phyloP scores from a whole-genome alignment of 2,797 vertebrate species.

The Sebastes dallii region DNA sequence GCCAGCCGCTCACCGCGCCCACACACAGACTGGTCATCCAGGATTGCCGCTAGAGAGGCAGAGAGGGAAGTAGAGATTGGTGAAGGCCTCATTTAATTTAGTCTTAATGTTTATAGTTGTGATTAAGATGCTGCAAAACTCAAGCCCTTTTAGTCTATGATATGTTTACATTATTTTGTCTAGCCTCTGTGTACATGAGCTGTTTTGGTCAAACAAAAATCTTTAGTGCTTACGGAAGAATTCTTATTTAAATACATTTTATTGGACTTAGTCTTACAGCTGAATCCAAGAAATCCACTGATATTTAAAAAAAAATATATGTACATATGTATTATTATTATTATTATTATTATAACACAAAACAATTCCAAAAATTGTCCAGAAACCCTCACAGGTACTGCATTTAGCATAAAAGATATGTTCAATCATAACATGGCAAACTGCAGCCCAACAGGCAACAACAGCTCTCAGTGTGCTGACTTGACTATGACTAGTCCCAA shows the following conservation, averaged over 20 bases:
- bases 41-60: constrained; percentile 86
- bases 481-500: too few species aligned
- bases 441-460: too few species aligned
- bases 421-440: too few species aligned
- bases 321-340: too few species aligned
- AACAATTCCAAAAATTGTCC: too few species aligned
- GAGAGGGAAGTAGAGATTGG: constrained; percentile 14
- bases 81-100: background rate
- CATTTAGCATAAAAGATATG: too few species aligned
- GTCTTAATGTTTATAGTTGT: background rate
- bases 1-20: constrained; percentile 92
- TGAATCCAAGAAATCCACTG: background rate
- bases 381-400: too few species aligned
- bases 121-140: background rate
- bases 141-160: background rate
- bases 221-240: background rate
- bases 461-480: too few species aligned
- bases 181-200: background rate
- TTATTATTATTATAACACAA: too few species aligned
- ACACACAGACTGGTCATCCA: constrained; percentile 94
- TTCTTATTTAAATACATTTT: too few species aligned
- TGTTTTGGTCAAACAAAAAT: background rate
- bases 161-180: background rate
- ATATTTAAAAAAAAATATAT: background rate
- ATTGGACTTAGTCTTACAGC: background rate